A percentile compares a stretch with the other conserved stretches of the same genome.
These are phyloP conservation scores for Hippocampus guttulatus DNA, from an alignment of 2,113 vertebrate species.

Conservation along the genomic window DNA sequence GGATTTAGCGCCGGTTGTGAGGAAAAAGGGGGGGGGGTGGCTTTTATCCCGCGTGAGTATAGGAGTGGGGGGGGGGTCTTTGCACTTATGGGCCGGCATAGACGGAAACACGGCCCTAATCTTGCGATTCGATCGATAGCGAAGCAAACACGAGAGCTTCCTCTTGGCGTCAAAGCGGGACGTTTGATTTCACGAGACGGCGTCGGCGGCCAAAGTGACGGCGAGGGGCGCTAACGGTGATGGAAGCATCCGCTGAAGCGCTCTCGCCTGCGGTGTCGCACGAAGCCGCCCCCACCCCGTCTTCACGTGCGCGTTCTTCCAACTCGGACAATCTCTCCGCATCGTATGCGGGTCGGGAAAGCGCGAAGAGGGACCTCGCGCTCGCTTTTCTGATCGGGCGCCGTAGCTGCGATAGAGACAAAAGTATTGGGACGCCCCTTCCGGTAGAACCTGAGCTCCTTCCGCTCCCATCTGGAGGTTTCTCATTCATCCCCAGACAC, in stretches of 20 bases:
- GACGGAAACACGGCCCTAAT: constrained; percentile 20
- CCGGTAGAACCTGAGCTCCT: too few species aligned
- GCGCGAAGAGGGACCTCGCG: too few species aligned
- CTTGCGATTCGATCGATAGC: constrained; percentile 36
- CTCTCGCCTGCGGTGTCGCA: too few species aligned
- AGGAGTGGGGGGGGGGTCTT: neutral
- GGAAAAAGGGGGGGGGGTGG: neutral
- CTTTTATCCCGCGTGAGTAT: too few species aligned
- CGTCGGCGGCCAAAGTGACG: constrained; percentile 23
- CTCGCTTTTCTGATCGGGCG: too few species aligned
- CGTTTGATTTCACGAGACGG: constrained; percentile 18
- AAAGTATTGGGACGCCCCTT: neutral
- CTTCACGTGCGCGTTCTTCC: too few species aligned
- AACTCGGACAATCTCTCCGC: too few species aligned
- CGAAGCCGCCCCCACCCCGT: too few species aligned
- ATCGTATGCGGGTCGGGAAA: too few species aligned
- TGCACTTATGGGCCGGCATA: neutral
- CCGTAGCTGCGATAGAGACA: neutral
- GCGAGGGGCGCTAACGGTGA: neutral
- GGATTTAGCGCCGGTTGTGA: constrained; percentile 18
- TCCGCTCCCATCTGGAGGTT: too few species aligned
- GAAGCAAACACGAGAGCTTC: constrained; percentile 47
- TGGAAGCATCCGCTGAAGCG: constrained; percentile 27
- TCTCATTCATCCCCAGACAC: too few species aligned
- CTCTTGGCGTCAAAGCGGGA: constrained; percentile 10